Evolutionary conservation across 2,797 vertebrate species (phyloP).

Genomic region (Pseudochirops cupreus): DNA sequence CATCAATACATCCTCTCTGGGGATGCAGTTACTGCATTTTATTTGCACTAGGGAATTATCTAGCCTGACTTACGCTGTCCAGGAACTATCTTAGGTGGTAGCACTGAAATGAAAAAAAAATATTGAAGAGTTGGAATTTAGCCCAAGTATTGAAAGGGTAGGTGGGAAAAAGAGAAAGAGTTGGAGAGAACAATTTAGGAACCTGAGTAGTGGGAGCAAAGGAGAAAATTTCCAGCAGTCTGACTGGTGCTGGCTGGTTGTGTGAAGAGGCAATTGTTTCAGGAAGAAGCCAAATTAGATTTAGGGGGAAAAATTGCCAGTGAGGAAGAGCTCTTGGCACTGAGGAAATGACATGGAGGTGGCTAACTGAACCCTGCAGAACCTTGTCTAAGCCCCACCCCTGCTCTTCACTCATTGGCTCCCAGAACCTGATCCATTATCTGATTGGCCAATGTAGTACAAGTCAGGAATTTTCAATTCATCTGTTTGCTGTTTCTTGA

Average conservation of each 20-base stretch:
- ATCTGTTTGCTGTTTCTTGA: background rate
- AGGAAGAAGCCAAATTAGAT: background rate
- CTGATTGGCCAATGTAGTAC: slow-evolving; percentile 59
- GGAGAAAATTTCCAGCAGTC: background rate
- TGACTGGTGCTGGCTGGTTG: background rate
- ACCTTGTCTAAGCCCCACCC: slow-evolving; percentile 59
- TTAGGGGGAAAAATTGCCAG: background rate
- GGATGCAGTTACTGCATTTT: background rate
- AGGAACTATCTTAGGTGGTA: background rate
- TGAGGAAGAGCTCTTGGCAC: background rate
- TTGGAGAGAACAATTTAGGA: background rate
- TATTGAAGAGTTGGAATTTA: background rate
- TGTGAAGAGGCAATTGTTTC: background rate
- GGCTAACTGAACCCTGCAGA: slow-evolving; percentile 47
- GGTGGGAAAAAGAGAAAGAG: background rate
- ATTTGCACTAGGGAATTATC: background rate
- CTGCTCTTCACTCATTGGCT: slow-evolving; percentile 57
- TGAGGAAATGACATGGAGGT: background rate
- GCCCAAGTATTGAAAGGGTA: background rate
- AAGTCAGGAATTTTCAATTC: background rate
- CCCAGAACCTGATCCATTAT: background rate
- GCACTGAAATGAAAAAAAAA: background rate
- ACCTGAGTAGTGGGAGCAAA: background rate
- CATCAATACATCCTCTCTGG: background rate
- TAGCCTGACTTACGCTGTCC: background rate